Conservation (phyloP, 2,113 vertebrate species). For the Suncus etruscus region DNA sequence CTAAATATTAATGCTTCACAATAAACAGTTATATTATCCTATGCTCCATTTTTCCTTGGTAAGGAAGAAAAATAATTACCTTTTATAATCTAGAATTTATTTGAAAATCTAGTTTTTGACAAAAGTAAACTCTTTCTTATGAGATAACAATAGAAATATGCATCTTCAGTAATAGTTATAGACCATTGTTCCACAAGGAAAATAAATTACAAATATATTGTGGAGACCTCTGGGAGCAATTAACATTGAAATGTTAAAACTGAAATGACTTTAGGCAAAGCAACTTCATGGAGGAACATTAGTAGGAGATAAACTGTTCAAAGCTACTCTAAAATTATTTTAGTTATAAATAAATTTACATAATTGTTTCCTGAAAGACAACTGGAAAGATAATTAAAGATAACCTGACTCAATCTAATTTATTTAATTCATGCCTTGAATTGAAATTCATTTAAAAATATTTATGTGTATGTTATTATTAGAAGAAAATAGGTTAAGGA, state of each 20-base stretch:
- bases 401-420: too few relatives aligned
- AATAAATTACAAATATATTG: neutral
- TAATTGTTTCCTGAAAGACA: neutral
- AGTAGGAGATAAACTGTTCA: neutral
- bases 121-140: slow-evolving; percentile 4
- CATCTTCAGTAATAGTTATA: slow-evolving; percentile 5
- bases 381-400: neutral
- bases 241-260: neutral
- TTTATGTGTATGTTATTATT: neutral
- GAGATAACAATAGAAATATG: neutral
- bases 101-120: slow-evolving; percentile 35
- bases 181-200: neutral
- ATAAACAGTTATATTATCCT: too few relatives aligned
- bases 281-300: neutral
- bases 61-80: neutral
- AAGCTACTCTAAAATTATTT: neutral
- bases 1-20: too few relatives aligned
- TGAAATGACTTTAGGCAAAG: neutral
- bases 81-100: slow-evolving; percentile 2
- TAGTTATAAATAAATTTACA: neutral
- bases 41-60: neutral
- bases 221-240: neutral
- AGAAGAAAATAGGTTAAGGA: neutral
- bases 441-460: slow-evolving; percentile 14
- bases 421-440: neutral